phyloP scores from a whole-genome alignment of 2,113 vertebrate genomes.

The Eublepharis macularius region DNA sequence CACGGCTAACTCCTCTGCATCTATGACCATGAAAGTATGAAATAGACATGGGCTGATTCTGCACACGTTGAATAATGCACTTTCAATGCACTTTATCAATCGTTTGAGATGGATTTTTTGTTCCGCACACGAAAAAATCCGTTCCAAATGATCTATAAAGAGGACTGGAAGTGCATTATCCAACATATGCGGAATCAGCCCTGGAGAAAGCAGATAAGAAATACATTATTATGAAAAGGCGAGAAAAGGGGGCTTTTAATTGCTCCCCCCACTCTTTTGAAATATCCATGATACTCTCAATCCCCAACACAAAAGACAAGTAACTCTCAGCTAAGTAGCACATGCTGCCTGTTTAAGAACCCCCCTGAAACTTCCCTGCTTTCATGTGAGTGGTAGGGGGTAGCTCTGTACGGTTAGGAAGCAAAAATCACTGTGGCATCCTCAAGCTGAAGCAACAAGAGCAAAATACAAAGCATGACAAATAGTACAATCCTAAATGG shows the following conservation, averaged over 20 bases:
- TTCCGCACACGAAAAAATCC: too few relatives aligned
- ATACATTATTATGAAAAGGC: not conserved
- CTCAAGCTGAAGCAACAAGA: not conserved
- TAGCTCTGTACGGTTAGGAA: not conserved
- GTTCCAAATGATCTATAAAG: too few relatives aligned
- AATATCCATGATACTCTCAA: not conserved
- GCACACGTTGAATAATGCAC: too few relatives aligned
- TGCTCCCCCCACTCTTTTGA: too few relatives aligned
- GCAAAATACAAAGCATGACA: not conserved
- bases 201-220: not conserved
- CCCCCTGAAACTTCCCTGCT: not conserved
- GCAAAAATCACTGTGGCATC: not conserved
- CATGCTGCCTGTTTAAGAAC: not conserved
- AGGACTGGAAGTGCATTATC: too few relatives aligned
- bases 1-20: too few relatives aligned
- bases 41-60: too few relatives aligned
- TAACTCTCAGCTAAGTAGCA: not conserved
- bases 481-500: too few relatives aligned
- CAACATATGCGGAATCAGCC: not conserved
- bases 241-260: not conserved
- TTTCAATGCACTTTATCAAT: too few relatives aligned
- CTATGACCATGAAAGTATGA: too few relatives aligned
- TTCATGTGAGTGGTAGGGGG: not conserved
- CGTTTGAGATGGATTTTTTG: too few relatives aligned
- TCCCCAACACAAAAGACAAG: not conserved